Base-by-base conservation (phyloP, 2,113 vertebrate species). In the Sinocyclocheilus anshuiensis region DNA sequence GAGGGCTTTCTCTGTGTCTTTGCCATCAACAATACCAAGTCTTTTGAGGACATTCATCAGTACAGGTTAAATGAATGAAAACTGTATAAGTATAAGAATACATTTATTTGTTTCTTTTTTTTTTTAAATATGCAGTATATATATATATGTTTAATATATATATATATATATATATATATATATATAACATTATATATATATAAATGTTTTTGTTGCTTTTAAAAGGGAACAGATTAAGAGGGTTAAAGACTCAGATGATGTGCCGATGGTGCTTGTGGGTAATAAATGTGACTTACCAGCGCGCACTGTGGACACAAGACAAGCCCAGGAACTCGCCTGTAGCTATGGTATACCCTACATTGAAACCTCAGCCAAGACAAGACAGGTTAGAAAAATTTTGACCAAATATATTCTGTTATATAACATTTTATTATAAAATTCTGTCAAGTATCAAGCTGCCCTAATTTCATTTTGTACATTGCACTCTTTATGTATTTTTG, bases 251-350 rank as follows among this genome's bases (percentile, higher is more conserved):
- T 99, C 98, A 0, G 98, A 99, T 6, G 98, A 99, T 18, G 98
- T 99, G 87, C 98, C 98, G 33, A 99, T 99, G 97, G 98, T 99
- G 89, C 94, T 99, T 86, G 98, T 99, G 88, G 98, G 98, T 15
- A 99, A 99, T 93, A 99, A 99, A 89, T 99, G 98, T 89, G 98
- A 99, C 89, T 95, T 99, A 2, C 97, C 98, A 0, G 95, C 97
- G 0, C 96, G 97, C 81, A 97, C 97, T 0, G 98, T 99, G 91
- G 98, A 99, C 93, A 97, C 97, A 0, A 95, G 97, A 91, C 98
- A 99, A 95, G 98, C 98, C 0, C 98, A 99, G 84, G 98, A 99
- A 88, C 94, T 99, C 1, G 97, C 98, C 84, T 96, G 97, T 76
- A 99, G 97, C 89, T 99, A 99, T 0, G 95, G 97, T 55, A 97